phyloP scores from a whole-genome alignment of 2,797 vertebrate genomes.

The Oreochromis grahami region DNA sequence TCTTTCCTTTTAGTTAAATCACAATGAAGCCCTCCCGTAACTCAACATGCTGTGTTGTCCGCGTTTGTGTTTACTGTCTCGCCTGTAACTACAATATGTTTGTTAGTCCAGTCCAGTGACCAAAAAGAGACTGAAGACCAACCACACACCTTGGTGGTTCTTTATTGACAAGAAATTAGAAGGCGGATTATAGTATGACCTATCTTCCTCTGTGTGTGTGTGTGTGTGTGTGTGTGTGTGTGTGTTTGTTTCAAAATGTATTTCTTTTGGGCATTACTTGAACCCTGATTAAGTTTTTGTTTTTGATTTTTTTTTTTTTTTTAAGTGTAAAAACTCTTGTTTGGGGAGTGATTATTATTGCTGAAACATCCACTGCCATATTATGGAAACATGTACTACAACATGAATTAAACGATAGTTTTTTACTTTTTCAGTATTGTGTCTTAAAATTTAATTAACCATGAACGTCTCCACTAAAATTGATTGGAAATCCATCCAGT shows the following conservation, averaged over 20 bases:
- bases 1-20: constrained; percentile 58
- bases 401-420: constrained; percentile 98
- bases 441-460: constrained; percentile 8
- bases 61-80: constrained; percentile 74
- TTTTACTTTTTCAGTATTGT: constrained; percentile 84
- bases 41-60: constrained; percentile 46
- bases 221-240: constrained; percentile 44
- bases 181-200: constrained; percentile 51
- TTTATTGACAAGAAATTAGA: constrained; percentile 60
- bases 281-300: constrained; percentile 72
- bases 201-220: constrained; percentile 33
- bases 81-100: constrained; percentile 78
- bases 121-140: constrained; percentile 71
- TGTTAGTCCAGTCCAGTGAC: constrained; percentile 82
- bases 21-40: constrained; percentile 55
- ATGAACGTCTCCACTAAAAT: background rate
- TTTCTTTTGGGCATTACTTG: constrained; percentile 80
- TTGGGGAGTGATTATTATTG: constrained; percentile 85
- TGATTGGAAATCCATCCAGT: background rate
- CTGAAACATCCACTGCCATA: constrained; percentile 91
- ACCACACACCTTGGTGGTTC: constrained; percentile 65
- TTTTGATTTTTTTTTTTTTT: constrained; percentile 28
- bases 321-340: constrained; percentile 69
- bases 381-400: constrained; percentile 89
- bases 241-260: constrained; percentile 56